Base-by-base conservation (phyloP, 2,797 vertebrate genomes). In the Pangasius krempfi region DNA sequence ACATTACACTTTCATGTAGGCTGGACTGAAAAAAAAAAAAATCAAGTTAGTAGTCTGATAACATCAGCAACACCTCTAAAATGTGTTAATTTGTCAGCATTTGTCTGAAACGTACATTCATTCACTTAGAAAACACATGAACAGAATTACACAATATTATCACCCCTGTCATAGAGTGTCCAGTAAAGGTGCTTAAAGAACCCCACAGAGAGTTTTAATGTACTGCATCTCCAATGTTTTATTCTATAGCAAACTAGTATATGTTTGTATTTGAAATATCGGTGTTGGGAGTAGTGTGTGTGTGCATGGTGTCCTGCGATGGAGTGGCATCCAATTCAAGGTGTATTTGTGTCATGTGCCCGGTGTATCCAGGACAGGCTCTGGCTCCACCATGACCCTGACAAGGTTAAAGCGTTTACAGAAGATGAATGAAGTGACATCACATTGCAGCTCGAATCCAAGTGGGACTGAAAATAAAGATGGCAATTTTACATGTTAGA, bases 261-360 rank as follows among this genome's bases (percentile, higher is more conserved):
- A 30, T 14, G 64, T 70, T 44, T 40, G 70, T 66, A 18, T 66
- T 33, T 33, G 30, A 33, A 68, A 64, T n/a, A 64, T 27, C 25
- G 2, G 58, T n/a, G 30, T 70, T 64, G 27, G 62, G 62, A 64
- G 62, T n/a, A 64, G 73, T 76, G 78, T 80, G 73, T 76, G 78
- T 80, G 78, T 58, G 22, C 14, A 4, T 44, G 80, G 22, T n/a
- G 22, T 79, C 16, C 33, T 40, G 33, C 1, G 5, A 60, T 14
- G 37, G 37, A 27, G 12, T 62, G 20, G 22, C 10, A 18, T 82
- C 58, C 5, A 8, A 62, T 44, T 64, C 37, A 27, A 62, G 6
- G 37, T 82, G 58, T 18, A 62, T 27, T n/a, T 13, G 14, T 16
- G 30, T 40, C 56, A 2, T 18, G 37, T 62, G 13, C 3, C 3